Conservation (phyloP, 2,888 invertebrate species). For the Quadroppia sp. region DNA sequence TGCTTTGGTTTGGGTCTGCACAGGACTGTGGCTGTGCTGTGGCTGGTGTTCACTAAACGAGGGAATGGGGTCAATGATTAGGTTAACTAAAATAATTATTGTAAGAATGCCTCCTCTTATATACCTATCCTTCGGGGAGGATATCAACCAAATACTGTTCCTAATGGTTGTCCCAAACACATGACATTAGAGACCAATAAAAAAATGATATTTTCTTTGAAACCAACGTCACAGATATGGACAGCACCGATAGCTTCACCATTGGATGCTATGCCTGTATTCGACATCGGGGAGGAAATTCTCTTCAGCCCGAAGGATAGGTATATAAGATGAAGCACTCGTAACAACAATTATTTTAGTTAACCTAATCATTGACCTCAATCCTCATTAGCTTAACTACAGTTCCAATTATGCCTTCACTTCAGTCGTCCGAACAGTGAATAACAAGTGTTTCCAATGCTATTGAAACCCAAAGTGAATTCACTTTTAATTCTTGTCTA, state of each 20-base stretch:
- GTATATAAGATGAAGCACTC: slow-evolving; percentile 14
- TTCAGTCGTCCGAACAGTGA: neutral
- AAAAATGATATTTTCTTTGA: neutral
- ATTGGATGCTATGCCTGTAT: neutral
- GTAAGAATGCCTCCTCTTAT: neutral
- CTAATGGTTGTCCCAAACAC: neutral
- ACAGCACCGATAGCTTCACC: neutral
- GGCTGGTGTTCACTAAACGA: too few relatives aligned
- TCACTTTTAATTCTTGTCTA: slow-evolving; percentile 1
- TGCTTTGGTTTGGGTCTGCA: too few relatives aligned
- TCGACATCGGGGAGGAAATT: neutral
- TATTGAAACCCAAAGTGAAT: neutral
- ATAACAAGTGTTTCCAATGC: slow-evolving; percentile 14
- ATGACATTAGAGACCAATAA: neutral
- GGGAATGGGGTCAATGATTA: neutral
- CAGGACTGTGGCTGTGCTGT: too few relatives aligned
- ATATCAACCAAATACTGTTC: neutral
- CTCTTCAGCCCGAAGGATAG: neutral
- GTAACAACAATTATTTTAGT: slow-evolving; percentile 15
- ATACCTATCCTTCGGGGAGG: neutral
- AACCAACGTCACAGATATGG: neutral
- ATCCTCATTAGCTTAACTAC: slow-evolving; percentile 16
- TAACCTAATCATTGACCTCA: slow-evolving; percentile 29
- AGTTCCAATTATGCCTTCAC: neutral
- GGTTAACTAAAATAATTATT: neutral